A percentile compares a stretch with the other conserved stretches of the same genome.
These are phyloP conservation scores for Hystrix brachyura DNA, from an alignment of 2,113 vertebrate species.

Conservation along the genomic window DNA sequence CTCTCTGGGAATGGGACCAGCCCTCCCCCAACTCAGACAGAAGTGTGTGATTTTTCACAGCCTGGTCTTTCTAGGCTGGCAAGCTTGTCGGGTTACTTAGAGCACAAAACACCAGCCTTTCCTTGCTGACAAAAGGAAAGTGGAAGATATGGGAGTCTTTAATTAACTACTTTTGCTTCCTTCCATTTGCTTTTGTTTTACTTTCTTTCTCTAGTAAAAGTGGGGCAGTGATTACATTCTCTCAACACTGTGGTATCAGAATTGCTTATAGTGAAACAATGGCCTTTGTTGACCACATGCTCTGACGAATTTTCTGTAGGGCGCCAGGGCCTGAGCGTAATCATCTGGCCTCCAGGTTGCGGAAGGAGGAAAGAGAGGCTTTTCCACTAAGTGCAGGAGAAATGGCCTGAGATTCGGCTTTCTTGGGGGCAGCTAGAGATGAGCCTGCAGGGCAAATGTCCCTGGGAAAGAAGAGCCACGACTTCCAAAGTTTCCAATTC, in stretches of 20 bases:
- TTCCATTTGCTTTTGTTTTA: not conserved
- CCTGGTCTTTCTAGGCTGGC: slow-evolving; percentile 42
- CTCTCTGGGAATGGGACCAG: slow-evolving; percentile 26
- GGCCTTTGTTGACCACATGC: slow-evolving; percentile 46
- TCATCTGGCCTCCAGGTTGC: slow-evolving; percentile 13
- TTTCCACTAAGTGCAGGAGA: not conserved
- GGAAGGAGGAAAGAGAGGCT: not conserved
- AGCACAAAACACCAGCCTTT: not conserved
- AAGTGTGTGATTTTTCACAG: slow-evolving; percentile 43
- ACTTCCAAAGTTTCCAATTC: not conserved
- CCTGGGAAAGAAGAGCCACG: not conserved
- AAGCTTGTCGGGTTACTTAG: slow-evolving; percentile 42
- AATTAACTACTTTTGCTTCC: not conserved
- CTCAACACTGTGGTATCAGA: not conserved
- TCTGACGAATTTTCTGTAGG: slow-evolving; percentile 18
- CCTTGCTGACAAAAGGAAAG: slow-evolving; percentile 40
- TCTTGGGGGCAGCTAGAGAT: not conserved
- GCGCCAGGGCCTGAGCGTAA: not conserved
- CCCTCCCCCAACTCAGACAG: not conserved
- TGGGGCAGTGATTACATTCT: slow-evolving; percentile 49
- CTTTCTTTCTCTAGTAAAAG: slow-evolving; percentile 12
- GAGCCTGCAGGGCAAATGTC: not conserved
- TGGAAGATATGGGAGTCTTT: not conserved
- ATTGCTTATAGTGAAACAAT: not conserved
- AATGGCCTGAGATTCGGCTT: not conserved